phyloP scores from a whole-genome alignment of 2,797 vertebrate species.

The Lacerta viridis region DNA sequence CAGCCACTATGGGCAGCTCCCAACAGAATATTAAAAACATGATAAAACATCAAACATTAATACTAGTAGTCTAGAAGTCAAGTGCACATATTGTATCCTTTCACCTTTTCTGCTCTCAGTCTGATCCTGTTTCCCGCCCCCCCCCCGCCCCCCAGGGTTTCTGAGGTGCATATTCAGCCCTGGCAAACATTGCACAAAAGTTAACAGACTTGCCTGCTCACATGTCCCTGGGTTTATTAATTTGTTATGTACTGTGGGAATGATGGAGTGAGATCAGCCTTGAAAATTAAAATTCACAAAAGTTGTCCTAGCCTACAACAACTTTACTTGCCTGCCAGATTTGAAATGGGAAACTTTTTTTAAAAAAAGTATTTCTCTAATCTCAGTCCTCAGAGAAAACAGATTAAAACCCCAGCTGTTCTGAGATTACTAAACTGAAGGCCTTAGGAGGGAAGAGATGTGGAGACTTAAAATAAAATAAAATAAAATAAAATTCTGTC shows the following conservation, averaged over 20 bases:
- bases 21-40: no score
- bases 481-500: neutral
- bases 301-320: neutral
- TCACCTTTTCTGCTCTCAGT: neutral
- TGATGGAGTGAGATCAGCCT: slow-evolving; percentile 10
- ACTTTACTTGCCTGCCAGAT: neutral
- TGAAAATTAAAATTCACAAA: slow-evolving; percentile 6
- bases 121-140: neutral
- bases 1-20: no score
- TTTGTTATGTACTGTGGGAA: neutral
- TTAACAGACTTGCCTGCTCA: neutral
- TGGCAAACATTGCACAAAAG: neutral
- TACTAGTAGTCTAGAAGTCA: neutral
- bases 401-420: neutral
- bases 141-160: neutral
- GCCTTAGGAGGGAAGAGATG: neutral
- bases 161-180: neutral
- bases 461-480: neutral
- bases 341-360: neutral
- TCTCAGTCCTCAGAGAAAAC: neutral
- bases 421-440: neutral
- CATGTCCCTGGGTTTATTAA: neutral
- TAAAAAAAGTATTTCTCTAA: neutral
- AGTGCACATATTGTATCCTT: slow-evolving; percentile 27
- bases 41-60: no score